These are phyloP conservation scores for Dendrocincla fuliginosa DNA, from an alignment of 2,797 vertebrate species.

Conservation along the genomic window DNA sequence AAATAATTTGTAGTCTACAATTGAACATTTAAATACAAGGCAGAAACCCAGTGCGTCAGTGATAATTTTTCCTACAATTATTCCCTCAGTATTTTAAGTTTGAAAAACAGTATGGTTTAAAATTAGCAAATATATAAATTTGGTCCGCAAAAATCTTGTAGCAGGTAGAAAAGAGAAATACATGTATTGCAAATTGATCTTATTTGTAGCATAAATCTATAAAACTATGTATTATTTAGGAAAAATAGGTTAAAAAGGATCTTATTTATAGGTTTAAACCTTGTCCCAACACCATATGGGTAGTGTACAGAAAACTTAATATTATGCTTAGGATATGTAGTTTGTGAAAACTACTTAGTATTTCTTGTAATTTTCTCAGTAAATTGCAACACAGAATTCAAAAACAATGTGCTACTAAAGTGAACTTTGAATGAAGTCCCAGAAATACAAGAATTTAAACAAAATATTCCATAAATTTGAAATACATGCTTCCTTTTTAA, in stretches of 20 bases:
- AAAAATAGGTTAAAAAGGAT: slow-evolving; percentile 85
- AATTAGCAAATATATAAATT: slow-evolving; percentile 77
- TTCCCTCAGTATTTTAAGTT: slow-evolving; percentile 21
- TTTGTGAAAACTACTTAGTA: slow-evolving; percentile 76
- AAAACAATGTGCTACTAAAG: slow-evolving; percentile 69
- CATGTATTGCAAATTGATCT: slow-evolving; percentile 69
- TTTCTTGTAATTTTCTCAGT: slow-evolving; percentile 72
- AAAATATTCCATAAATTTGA: slow-evolving; percentile 50
- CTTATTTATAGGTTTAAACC: slow-evolving; percentile 87
- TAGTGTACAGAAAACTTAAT: slow-evolving; percentile 82
- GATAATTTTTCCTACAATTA: slow-evolving; percentile 27
- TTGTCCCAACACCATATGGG: slow-evolving; percentile 70
- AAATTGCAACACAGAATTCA: slow-evolving; percentile 73
- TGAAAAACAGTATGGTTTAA: slow-evolving; percentile 63
- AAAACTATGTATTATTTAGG: slow-evolving; percentile 83
- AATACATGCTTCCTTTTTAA: slow-evolving; percentile 68
- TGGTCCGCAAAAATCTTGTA: slow-evolving; percentile 81
- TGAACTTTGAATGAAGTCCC: slow-evolving; percentile 38
- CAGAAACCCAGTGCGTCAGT: slow-evolving; percentile 51
- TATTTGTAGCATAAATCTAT: slow-evolving; percentile 61
- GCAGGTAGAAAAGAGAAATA: slow-evolving; percentile 85
- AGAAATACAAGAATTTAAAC: slow-evolving; percentile 51
- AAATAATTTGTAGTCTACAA: slow-evolving; percentile 46
- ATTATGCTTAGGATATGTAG: slow-evolving; percentile 68
- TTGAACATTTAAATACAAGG: slow-evolving; percentile 48